Conservation (phyloP, 2,888 invertebrate species). For the Calameuta pallipes region DNA sequence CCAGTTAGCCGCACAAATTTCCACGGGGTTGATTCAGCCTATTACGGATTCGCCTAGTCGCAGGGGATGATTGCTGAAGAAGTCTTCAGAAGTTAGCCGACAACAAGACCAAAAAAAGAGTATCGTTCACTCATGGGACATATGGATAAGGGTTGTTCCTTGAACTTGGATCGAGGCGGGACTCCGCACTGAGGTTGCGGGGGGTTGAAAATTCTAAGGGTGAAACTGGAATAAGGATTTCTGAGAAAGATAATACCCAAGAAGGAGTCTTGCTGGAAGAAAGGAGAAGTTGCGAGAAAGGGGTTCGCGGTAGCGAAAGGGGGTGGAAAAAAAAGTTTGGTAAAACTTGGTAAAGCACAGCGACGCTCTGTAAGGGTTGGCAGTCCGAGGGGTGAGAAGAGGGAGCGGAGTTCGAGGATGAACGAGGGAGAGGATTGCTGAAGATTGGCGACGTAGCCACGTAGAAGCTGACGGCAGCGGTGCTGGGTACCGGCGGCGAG, state of each 20-base stretch:
- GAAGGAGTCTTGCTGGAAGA: neutral
- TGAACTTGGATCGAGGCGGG: neutral
- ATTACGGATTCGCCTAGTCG: neutral
- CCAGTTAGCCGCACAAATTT: slow-evolving; percentile 29
- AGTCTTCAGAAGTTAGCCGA: neutral
- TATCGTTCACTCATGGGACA: neutral
- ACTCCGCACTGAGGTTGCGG: neutral
- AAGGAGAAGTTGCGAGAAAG: neutral
- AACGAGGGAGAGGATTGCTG: neutral
- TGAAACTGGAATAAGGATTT: neutral
- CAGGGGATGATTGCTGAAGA: neutral
- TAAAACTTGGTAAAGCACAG: slow-evolving; percentile 37
- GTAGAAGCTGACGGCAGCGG: neutral
- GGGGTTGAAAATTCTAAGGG: neutral
- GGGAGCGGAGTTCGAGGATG: neutral
- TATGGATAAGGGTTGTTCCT: neutral
- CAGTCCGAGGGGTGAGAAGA: neutral
- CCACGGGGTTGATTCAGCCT: slow-evolving; percentile 4
- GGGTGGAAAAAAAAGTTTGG: slow-evolving; percentile 51
- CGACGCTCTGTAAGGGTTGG: neutral
- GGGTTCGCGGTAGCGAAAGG: neutral
- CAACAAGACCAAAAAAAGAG: neutral
- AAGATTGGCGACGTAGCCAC: neutral
- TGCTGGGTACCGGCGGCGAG: neutral
- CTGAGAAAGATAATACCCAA: neutral